Evolutionary conservation across 2,888 invertebrate species (phyloP).

Genomic region (Platycheirus rosarum): DNA sequence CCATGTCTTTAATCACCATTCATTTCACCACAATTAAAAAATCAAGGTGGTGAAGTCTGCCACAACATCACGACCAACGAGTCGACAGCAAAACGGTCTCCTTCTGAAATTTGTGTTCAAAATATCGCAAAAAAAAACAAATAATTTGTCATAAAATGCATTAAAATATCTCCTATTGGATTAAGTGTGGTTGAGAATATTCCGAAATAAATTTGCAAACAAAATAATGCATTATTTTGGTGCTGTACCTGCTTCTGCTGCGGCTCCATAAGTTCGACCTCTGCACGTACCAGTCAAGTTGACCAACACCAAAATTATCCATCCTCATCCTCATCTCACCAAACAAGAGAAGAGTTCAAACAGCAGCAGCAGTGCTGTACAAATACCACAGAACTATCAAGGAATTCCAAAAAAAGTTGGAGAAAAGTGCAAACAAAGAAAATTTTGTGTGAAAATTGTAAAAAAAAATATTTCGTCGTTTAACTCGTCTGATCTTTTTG

Average conservation of each 20-base stretch:
- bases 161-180: constrained; percentile 63
- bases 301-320: constrained; percentile 53
- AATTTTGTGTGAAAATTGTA: not conserved
- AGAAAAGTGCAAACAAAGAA: constrained; percentile 17
- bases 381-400: constrained; percentile 58
- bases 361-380: constrained; percentile 43
- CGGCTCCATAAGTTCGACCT: constrained; percentile 62
- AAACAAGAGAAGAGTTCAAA: constrained; percentile 30
- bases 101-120: constrained; percentile 69
- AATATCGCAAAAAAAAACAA: constrained; percentile 49
- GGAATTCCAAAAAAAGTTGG: constrained; percentile 40
- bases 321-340: constrained; percentile 52
- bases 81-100: constrained; percentile 67
- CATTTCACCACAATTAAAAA: constrained; percentile 68
- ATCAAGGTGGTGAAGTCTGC: constrained; percentile 77
- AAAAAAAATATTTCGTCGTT: constrained; percentile 2
- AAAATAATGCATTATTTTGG: constrained; percentile 72
- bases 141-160: constrained; percentile 56
- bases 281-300: constrained; percentile 60
- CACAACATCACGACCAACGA: constrained; percentile 77
- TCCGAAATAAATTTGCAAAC: constrained; percentile 32
- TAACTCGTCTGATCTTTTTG: constrained; percentile 30
- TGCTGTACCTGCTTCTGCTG: constrained; percentile 54
- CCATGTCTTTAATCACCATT: constrained; percentile 13
- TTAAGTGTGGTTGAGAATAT: constrained; percentile 59